Base-by-base conservation (phyloP, 2,113 vertebrate species). In the Syrmaticus mikado region DNA sequence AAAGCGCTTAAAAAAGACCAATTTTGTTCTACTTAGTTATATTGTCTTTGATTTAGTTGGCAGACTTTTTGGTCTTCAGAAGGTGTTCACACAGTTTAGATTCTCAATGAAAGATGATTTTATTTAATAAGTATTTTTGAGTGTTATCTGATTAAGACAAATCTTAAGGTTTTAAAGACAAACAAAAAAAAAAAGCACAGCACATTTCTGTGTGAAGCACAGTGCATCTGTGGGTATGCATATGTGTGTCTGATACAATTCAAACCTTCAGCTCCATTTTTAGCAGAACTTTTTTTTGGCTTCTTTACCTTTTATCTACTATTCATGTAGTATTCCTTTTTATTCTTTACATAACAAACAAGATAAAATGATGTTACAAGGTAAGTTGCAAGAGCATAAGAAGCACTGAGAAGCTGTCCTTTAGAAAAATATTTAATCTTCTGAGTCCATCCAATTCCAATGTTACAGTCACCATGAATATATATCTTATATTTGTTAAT, bases 11-110 rank as follows among this genome's bases (percentile, higher is more conserved):
- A 13, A 78, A 48, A 6, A 64, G 21, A 61, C 4, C 7, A 12
- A 6, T 57, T 57, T 57, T 57, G 14, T n/a, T 62, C 21, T 8
- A 36, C 27, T 30, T 6, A 8, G 77, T 78, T 70, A 58, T 61
- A 81, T 13, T 55, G 52, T 61, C 46, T 57, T 50, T 45, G 34
- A 89, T 66, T 74, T n/a, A 76, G 55, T 15, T 74, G 66, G 36
- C 53, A 93, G 52, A 12, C 2, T 68, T 40, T 32, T 64, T 25
- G 34, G 38, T 68, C 52, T 61, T 61, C 43, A 28, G 83, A 38
- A 30, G 21, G 28, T 0, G 0, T 10, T 87, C 4, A 5, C 2
- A 5, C 9, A 11, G 5, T 48, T 53, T 24, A 71, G 13, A n/a
- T 18, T 83, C n/a, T 62, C 70, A 1, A 10, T 34, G 46, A 36